Base-by-base conservation (phyloP, 1,140 invertebrate genomes). In the Probaryconus sp. region DNA sequence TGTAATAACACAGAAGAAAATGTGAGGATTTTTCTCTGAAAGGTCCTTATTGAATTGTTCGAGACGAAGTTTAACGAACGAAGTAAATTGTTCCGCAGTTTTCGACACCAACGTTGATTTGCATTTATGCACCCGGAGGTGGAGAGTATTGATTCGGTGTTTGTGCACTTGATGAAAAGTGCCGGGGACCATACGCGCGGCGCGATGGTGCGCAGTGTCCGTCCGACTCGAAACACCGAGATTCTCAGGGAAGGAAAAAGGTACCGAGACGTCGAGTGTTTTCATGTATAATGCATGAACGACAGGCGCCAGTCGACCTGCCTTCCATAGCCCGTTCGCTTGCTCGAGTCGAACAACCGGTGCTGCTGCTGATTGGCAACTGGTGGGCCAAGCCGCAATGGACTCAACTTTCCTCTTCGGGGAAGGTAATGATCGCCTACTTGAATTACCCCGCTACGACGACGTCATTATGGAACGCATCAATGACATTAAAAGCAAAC, bases 251-350 rank as follows among this genome's bases (percentile, higher is more conserved):
- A 51, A n/a, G n/a, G n/a, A 65, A 72, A 71, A 73, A 67, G 43
- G 33, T 40, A 58, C 42, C 35, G 28, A 58, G 33, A 72, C 43
- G 56, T 64, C 30, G 60, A 60, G 50, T 61, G 50, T 76, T 76
- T 73, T 67, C 65, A 76, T 76, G 73, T 76, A 61, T 76, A 71
- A 71, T 76, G 61, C 56, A 76, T 76, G 53, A 65, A 64, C 47
- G 67, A 14, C 37, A 56, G 73, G 73, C 67, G 73, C 67, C 73
- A 67, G 60, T 51, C 55, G 43, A 69, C 64, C 40, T 60, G 71
- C 30, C 63, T 61, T 47, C 33, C 9, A 9, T 24, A n/a, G n/a
- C n/a, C n/a, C n/a, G n/a, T n/a, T n/a, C n/a, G n/a, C n/a, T n/a
- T n/a, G n/a, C n/a, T n/a, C n/a, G n/a, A n/a, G n/a, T n/a, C 24